A percentile compares a stretch with the other conserved stretches of the same genome.
phyloP scores from a whole-genome alignment of 2,797 vertebrate genomes.

The Myotis vivesi region DNA sequence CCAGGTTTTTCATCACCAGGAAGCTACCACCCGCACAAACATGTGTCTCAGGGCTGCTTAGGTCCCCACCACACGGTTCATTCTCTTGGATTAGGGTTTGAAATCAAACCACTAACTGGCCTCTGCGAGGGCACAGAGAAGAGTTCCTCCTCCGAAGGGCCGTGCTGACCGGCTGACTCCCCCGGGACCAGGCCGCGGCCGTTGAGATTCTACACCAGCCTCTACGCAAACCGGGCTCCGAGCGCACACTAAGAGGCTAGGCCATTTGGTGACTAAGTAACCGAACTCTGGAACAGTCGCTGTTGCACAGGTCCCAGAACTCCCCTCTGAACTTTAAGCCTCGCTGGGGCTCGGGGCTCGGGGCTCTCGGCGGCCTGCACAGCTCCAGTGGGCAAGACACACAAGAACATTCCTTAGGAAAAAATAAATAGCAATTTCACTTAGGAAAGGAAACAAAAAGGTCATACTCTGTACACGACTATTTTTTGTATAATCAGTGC shows the following conservation, averaged over 20 bases:
- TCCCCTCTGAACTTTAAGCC: slow-evolving; percentile 9
- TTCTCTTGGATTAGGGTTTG: background rate
- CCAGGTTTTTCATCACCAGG: background rate
- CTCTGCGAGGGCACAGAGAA: background rate
- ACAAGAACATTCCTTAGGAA: slow-evolving; percentile 49
- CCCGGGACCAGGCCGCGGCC: background rate
- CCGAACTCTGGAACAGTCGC: background rate
- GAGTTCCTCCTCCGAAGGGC: background rate
- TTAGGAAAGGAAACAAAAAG: slow-evolving; percentile 39
- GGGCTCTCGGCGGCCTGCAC: background rate
- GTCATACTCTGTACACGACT: background rate
- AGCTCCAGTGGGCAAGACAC: background rate
- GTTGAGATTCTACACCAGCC: slow-evolving; percentile 2
- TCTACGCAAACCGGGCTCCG: background rate
- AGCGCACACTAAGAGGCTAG: background rate
- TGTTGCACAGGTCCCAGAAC: background rate
- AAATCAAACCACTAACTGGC: background rate
- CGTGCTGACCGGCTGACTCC: background rate
- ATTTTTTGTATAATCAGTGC: slow-evolving; percentile 49
- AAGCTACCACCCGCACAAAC: background rate
- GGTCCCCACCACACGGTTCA: background rate
- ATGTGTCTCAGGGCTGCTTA: background rate
- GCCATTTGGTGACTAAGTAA: background rate
- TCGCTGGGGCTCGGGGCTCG: background rate
- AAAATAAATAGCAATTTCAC: slow-evolving; percentile 50